Evolutionary conservation across 2,113 vertebrate genomes (phyloP), one percentile per base, ranked within the genome.

Genomic region (Puntigrus tetrazona): DNA sequence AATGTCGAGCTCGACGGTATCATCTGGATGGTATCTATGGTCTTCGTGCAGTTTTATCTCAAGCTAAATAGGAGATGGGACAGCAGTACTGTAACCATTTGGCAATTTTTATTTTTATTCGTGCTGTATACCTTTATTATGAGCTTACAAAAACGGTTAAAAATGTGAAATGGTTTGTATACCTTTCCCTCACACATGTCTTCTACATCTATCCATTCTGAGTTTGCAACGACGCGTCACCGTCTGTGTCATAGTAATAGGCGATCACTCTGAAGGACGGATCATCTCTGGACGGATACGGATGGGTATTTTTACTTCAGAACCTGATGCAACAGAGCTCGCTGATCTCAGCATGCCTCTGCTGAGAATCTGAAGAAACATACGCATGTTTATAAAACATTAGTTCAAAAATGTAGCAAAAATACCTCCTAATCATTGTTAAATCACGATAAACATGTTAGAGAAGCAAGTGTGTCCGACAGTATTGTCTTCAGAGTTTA

Each of bases 221-320:
- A 97, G 85, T 97, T 95, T 38, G 96, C 93, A 78, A 96, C 92
- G 7, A 94, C 90, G n/a, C n/a, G 27, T 90, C 77, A 38, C 91
- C 92, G 1, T 3, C 6, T 25, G 81, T 29, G 82, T 74, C 73
- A 82, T 94, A 93, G 88, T 91, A 97, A 89, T 94, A 96, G 84
- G 92, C 94, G 87, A 97, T 90, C 25, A 97, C 38, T 41, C 95
- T 93, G 86, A 97, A 96, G 0, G 92, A 93, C 9, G 96, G 2
- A 91, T 91, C 92, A 97, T 91, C 1, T 86, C 85, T 63, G 87
- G 2, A 0, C 76, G 91, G 88, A 96, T 93, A 0, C 0, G 2
- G 25, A 94, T 41, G 5, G 0, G 27, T 7, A 0, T 0, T 87
- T 16, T 73, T 14, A 79, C 57, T 47, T 11, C 0, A n/a, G 41